Evolutionary conservation across 2,888 invertebrate species (phyloP).

Genomic region (Chouioia cunea): DNA sequence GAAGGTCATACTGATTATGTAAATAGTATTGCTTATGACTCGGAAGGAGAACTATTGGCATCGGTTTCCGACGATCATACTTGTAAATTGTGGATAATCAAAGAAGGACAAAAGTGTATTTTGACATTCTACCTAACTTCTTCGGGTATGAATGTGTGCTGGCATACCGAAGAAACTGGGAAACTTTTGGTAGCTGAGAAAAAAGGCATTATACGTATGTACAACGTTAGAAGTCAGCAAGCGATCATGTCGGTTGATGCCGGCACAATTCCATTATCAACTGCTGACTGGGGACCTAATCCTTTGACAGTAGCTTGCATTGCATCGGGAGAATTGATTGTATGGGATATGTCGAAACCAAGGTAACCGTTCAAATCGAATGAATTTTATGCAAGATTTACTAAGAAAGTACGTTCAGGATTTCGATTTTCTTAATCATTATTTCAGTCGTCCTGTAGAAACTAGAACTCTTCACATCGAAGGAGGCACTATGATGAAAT

Average conservation of each 20-base stretch:
- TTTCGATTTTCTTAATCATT: slow-evolving; percentile 1
- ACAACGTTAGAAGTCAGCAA: slow-evolving; percentile 77
- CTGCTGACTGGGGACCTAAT: slow-evolving; percentile 80
- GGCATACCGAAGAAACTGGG: slow-evolving; percentile 78
- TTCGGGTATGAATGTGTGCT: slow-evolving; percentile 77
- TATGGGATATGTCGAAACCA: slow-evolving; percentile 78
- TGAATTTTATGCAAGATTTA: neutral
- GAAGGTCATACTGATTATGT: slow-evolving; percentile 78
- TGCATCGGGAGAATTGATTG: slow-evolving; percentile 76
- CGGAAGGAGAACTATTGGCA: slow-evolving; percentile 77
- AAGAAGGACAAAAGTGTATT: slow-evolving; percentile 70
- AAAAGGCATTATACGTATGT: slow-evolving; percentile 80
- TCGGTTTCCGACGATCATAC: slow-evolving; percentile 84
- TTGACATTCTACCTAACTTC: slow-evolving; percentile 76
- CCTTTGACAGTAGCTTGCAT: slow-evolving; percentile 75
- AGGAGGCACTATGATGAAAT: slow-evolving; percentile 74
- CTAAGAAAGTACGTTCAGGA: neutral
- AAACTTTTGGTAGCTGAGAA: slow-evolving; percentile 83
- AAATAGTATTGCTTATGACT: slow-evolving; percentile 79
- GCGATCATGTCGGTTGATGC: slow-evolving; percentile 77
- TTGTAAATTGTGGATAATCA: slow-evolving; percentile 77
- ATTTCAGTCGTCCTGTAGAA: slow-evolving; percentile 73
- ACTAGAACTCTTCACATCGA: slow-evolving; percentile 75
- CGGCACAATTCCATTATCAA: slow-evolving; percentile 74
- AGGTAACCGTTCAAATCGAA: slow-evolving; percentile 71